Evolutionary conservation across 2,888 invertebrate species (phyloP), one percentile per base, ranked within the genome.

Genomic region (Phalangium opilio): DNA sequence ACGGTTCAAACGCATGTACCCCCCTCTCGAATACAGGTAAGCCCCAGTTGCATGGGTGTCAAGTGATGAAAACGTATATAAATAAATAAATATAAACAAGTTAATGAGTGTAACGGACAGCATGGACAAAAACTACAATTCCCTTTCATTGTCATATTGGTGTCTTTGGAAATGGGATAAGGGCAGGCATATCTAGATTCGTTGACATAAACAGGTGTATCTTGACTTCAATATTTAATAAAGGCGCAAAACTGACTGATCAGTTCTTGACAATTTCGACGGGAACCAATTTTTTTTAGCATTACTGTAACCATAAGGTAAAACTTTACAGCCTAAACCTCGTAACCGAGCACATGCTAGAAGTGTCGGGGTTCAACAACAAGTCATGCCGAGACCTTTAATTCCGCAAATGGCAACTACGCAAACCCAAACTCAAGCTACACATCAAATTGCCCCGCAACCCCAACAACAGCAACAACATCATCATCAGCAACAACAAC

Each of bases 321-420:
- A 12, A 5, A 40, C 7, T 20, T 20, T 40, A n/a, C 19, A 12
- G 20, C 19, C 40, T 15, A 40, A 40, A 17, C 18, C 20, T 40
- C 20, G 19, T 40, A 12, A 18, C 18, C 18, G 40, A 12, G 18
- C 40, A 17, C 18, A 20, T 18, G 7, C 40, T 20, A 15, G 19
- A 40, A 40, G 18, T 18, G n/a, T 15, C 20, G 14, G 17, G 5
- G 27, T 27, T 7, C 20, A 40, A 17, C 20, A 18, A 40, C 18
- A 20, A 40, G 18, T 40, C 8, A 20, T 20, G 12, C n/a, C 40
- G 12, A 19, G 18, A 18, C 17, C 20, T 17, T 27, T 27, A 17
- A 12, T 47, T 34, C 39, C 47, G n/a, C 50, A 50, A 21, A 52
- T 50, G 14, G 52, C 50, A 15, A 52, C 50, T 3, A 52, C 50